Conservation (phyloP, 2,113 vertebrate genomes). For the Potamarius usumacintae region DNA sequence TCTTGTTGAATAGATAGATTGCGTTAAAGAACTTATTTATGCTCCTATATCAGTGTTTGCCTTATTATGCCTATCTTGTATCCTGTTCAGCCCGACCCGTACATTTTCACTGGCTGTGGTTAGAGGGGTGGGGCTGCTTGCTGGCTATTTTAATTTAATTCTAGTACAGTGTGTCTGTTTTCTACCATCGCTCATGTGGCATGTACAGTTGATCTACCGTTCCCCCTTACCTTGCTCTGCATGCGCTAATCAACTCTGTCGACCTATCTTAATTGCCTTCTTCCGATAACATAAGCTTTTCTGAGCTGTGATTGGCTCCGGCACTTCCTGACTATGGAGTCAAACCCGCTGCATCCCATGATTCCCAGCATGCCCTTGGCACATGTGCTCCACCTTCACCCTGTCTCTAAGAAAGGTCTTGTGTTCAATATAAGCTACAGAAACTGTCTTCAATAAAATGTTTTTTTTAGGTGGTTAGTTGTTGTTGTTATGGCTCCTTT, state of each 20-base stretch:
- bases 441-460: slow-evolving; percentile 66
- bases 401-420: slow-evolving; percentile 42
- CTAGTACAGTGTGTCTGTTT: background rate
- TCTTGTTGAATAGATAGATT: background rate
- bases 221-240: slow-evolving; percentile 27
- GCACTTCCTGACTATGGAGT: slow-evolving; percentile 27
- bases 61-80: background rate
- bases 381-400: slow-evolving; percentile 30
- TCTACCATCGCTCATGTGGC: slow-evolving; percentile 20
- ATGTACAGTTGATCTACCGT: slow-evolving; percentile 35
- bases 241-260: slow-evolving; percentile 46
- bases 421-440: slow-evolving; percentile 8
- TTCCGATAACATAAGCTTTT: slow-evolving; percentile 23
- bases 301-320: slow-evolving; percentile 32
- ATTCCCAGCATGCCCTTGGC: slow-evolving; percentile 29
- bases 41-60: slow-evolving; percentile 27
- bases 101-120: slow-evolving; percentile 63
- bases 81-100: background rate
- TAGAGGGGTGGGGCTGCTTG: slow-evolving; percentile 63
- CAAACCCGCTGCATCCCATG: slow-evolving; percentile 33
- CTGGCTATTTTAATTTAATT: slow-evolving; percentile 33
- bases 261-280: slow-evolving; percentile 30
- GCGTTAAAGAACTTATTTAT: slow-evolving; percentile 5
- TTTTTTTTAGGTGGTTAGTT: slow-evolving; percentile 63
- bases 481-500: slow-evolving; percentile 51